Evolutionary conservation across 2,797 vertebrate genomes (phyloP), one percentile per base, ranked within the genome.

Genomic region (Gouania willdenowi): DNA sequence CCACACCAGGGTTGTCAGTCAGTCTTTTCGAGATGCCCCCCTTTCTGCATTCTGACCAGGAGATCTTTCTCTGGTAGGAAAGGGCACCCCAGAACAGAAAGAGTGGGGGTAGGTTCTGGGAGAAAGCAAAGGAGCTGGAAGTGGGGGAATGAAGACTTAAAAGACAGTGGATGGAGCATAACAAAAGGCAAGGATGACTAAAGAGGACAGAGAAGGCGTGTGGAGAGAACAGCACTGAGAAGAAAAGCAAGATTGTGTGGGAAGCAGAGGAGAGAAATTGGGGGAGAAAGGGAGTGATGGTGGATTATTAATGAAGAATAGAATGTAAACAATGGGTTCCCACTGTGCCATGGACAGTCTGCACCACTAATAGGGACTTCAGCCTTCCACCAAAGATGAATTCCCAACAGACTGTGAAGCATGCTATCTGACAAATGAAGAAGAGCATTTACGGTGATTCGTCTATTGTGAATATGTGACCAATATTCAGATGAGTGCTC

Each of bases 1-100:
- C 56, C 79, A 81, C 66, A 77, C 67, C n/a, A 63, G 71, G 50
- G 52, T 75, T 59, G 81, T 85, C 87, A 78, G 59, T 88, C 82
- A 76, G 63, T 48, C 40, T 12, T 49, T 41, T 29, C 65, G 22
- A 28, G 1, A 27, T 29, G 9, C 16, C 29, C 11, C 16, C 28
- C n/a, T 32, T 63, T 56, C 41, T 37, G 34, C 21, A 5, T 41
- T 53, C 38, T 32, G 32, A 68, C 59, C 58, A 45, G 52, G 58
- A 67, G 74, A 81, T 73, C 76, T 66, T 70, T 56, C 68, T 51
- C 72, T 88, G 87, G 78, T 81, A 66, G 27, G 1, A 38, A 43
- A 71, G 63, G 62, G 60, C 63, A 62, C 46, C 4, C 3, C 17
- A 6, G 18, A 52, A 19, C 58, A 5, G 13, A 7, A 15, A 53